Conservation (phyloP, 2,888 invertebrate genomes). For the Melanargia galathea region DNA sequence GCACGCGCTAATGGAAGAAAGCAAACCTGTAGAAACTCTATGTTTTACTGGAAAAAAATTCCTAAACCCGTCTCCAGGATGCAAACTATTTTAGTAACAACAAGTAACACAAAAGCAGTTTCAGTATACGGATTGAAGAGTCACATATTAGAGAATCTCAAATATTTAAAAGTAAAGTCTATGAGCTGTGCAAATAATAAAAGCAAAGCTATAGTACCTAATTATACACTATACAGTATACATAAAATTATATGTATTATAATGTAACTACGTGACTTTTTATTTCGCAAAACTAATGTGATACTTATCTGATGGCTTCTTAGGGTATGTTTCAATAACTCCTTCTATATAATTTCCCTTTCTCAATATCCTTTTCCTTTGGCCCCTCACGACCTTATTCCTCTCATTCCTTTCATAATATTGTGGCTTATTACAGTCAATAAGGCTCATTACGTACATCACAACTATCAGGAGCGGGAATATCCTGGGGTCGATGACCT, state of each 20-base stretch:
- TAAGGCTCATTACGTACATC: constrained; percentile 36
- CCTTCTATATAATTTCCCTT: constrained; percentile 20
- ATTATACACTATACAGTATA: not conserved
- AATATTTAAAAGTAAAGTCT: not conserved
- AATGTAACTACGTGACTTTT: not conserved
- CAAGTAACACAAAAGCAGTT: too few species aligned
- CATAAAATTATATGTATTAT: not conserved
- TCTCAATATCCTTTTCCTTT: constrained; percentile 6
- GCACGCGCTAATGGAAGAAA: too few species aligned
- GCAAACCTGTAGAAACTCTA: too few species aligned
- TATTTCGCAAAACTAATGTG: constrained; percentile 9
- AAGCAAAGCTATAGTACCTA: not conserved
- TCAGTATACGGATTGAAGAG: too few species aligned
- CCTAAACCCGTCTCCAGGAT: not conserved
- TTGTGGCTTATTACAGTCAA: constrained; percentile 31
- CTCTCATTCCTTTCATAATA: constrained; percentile 20
- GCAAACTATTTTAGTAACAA: not conserved
- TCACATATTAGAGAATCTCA: not conserved
- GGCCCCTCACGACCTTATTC: constrained; percentile 11
- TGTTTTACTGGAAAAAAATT: not conserved
- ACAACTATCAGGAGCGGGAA: constrained; percentile 47
- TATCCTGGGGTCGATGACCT: constrained; percentile 64
- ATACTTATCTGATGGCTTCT: constrained; percentile 9
- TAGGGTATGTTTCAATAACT: constrained; percentile 17
- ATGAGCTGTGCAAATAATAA: not conserved